Conservation (phyloP, 2,797 vertebrate species). For the Eupleurogrammus muticus region DNA sequence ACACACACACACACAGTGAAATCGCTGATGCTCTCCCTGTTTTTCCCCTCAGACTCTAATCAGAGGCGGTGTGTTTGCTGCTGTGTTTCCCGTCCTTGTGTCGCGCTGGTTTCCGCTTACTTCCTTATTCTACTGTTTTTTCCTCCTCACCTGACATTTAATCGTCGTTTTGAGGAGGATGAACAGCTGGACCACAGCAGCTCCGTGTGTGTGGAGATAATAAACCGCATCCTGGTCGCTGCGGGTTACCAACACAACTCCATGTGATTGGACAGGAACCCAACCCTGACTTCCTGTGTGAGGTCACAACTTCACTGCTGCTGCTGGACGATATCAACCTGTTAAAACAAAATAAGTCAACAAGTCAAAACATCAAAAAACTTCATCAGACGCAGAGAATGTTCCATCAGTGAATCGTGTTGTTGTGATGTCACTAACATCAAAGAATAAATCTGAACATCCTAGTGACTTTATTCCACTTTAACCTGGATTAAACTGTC, state of each 20-base stretch:
- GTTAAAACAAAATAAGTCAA: no score
- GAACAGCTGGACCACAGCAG: slow-evolving; percentile 1
- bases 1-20: slow-evolving; percentile 21
- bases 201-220: slow-evolving; percentile 41
- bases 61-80: slow-evolving; percentile 70
- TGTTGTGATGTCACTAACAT: no score
- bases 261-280: no score
- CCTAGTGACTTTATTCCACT: no score
- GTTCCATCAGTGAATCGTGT: no score
- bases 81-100: slow-evolving; percentile 63
- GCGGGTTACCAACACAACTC: slow-evolving; percentile 32
- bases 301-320: not conserved
- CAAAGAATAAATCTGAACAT: no score
- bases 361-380: no score
- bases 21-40: slow-evolving; percentile 58
- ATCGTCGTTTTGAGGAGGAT: slow-evolving; percentile 50
- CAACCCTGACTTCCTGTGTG: not conserved
- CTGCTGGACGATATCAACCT: no score
- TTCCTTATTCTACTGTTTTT: slow-evolving; percentile 30
- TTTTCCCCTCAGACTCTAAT: slow-evolving; percentile 58
- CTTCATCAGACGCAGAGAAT: no score
- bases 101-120: slow-evolving; percentile 35
- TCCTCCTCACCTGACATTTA: slow-evolving; percentile 53
- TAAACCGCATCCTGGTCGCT: slow-evolving; percentile 14
- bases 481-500: no score